Percentiles rank a stretch among this genome's conserved stretches.
These are phyloP conservation scores for Amaurobius ferox DNA, from an alignment of 2,888 invertebrate genomes.

Conservation along the genomic window DNA sequence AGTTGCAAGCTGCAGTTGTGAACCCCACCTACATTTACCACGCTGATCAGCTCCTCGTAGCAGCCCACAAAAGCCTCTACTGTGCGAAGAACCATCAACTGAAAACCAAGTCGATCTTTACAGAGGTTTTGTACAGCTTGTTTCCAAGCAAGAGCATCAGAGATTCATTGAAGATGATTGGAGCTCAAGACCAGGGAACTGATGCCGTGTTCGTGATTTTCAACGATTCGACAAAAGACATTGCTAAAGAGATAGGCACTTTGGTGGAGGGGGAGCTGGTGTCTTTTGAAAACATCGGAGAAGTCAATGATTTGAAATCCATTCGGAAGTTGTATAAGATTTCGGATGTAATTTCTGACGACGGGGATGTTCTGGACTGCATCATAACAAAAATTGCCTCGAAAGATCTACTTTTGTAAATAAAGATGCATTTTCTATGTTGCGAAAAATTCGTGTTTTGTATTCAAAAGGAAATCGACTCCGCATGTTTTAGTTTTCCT, in stretches of 20 bases:
- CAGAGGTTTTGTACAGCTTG: conserved; percentile 48
- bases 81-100: background rate
- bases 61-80: conserved; percentile 27
- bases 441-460: no score
- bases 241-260: background rate
- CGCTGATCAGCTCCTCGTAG: conserved; percentile 12
- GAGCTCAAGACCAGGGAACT: conserved; percentile 24
- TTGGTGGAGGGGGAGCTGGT: conserved; percentile 13
- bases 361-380: conserved; percentile 25
- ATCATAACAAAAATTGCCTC: conserved; percentile 38
- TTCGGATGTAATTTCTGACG: background rate
- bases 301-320: conserved; percentile 8
- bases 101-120: conserved; percentile 40
- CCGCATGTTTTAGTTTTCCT: no score
- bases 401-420: conserved; percentile 40
- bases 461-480: no score
- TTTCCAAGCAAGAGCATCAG: conserved; percentile 44
- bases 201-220: conserved; percentile 36
- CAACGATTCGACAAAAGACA: background rate
- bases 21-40: conserved; percentile 38
- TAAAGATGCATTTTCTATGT: no score
- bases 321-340: conserved; percentile 55
- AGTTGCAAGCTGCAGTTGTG: conserved; percentile 36
- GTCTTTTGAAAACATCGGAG: background rate
- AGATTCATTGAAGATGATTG: conserved; percentile 40